These are phyloP conservation scores for Byasa hedistus DNA, from an alignment of 2,888 invertebrate species.

Conservation along the genomic window DNA sequence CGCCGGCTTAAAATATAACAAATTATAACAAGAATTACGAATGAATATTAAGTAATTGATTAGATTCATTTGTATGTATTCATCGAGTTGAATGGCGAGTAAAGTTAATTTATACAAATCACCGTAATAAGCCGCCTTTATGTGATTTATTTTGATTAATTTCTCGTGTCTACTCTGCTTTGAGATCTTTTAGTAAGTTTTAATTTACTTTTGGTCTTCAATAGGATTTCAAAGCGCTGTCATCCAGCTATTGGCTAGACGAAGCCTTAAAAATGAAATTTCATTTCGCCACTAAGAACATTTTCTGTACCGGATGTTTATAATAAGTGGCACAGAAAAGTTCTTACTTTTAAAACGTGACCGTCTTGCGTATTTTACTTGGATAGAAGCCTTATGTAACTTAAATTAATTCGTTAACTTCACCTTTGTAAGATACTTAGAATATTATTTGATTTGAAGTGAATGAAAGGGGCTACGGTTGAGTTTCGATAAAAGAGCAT, in stretches of 20 bases:
- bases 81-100: not conserved
- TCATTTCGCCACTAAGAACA: not conserved
- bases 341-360: not conserved
- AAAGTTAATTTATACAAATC: not conserved
- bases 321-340: not conserved
- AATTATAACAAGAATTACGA: too few species aligned
- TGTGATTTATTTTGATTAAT: not conserved
- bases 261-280: conserved; percentile 16
- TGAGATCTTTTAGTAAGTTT: not conserved
- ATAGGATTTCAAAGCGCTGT: not conserved
- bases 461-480: too few species aligned
- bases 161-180: not conserved
- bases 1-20: too few species aligned
- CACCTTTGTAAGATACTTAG: too few species aligned
- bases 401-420: too few species aligned
- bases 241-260: conserved; percentile 4
- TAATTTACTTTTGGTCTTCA: not conserved
- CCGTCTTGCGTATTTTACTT: not conserved
- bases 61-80: not conserved
- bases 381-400: not conserved
- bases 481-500: too few species aligned
- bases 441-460: too few species aligned
- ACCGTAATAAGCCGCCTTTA: not conserved
- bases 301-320: not conserved
- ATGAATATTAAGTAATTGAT: too few species aligned